Conservation (phyloP, 2,113 vertebrate species). For the Thermophis baileyi region DNA sequence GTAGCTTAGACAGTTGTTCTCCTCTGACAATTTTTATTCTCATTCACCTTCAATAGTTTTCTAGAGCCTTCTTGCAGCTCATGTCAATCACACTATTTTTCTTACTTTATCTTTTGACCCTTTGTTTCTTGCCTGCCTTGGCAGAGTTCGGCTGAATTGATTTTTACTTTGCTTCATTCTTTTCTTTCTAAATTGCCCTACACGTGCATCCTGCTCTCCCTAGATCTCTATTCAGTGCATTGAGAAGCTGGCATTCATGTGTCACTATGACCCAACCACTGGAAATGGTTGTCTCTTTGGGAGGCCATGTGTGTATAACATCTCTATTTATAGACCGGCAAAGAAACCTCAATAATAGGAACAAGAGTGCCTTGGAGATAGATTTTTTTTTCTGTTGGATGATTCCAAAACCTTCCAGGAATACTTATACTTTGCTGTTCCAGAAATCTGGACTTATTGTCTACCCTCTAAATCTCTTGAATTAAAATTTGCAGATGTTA, state of each 20-base stretch:
- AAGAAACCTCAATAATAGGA: constrained; percentile 8
- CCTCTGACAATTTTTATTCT: constrained; percentile 25
- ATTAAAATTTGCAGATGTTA: background rate
- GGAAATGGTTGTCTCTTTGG: constrained; percentile 36
- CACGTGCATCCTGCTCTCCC: constrained; percentile 36
- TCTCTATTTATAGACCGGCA: constrained; percentile 11
- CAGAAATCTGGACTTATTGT: background rate
- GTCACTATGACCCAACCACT: background rate
- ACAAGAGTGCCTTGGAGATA: background rate
- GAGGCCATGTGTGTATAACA: constrained; percentile 19
- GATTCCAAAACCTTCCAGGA: background rate
- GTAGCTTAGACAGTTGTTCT: constrained; percentile 18
- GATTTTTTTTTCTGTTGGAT: background rate
- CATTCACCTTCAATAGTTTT: constrained; percentile 28
- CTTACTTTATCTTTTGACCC: constrained; percentile 56
- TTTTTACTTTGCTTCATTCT: constrained; percentile 42
- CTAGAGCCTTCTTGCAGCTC: constrained; percentile 27
- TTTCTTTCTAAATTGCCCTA: constrained; percentile 38
- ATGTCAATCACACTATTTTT: constrained; percentile 54
- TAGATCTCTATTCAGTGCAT: constrained; percentile 23
- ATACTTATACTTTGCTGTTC: background rate
- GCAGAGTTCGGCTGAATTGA: constrained; percentile 51
- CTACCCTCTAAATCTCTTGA: background rate
- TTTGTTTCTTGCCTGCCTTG: constrained; percentile 56
- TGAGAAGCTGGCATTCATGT: constrained; percentile 21